phyloP scores from a whole-genome alignment of 2,888 invertebrate species.

The Hydraecia micacea region DNA sequence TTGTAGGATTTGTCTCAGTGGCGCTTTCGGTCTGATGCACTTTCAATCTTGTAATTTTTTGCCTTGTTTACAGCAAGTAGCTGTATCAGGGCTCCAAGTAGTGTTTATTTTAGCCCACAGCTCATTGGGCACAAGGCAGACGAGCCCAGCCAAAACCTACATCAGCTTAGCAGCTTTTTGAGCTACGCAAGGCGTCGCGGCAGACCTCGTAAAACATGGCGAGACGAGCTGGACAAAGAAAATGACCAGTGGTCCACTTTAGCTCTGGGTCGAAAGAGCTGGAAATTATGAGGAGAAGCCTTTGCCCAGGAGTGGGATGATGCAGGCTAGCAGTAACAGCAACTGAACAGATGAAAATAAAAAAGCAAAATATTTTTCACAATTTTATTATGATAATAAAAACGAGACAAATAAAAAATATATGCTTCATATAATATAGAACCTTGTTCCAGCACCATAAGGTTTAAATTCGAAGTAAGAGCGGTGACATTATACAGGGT shows the following conservation, averaged over 20 bases:
- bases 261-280: background rate
- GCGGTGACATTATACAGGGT: constrained; percentile 9
- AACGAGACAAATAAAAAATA: constrained; percentile 54
- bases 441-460: constrained; percentile 61
- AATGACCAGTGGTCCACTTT: too few relatives aligned
- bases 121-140: too few relatives aligned
- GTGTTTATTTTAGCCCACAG: too few relatives aligned
- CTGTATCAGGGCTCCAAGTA: too few relatives aligned
- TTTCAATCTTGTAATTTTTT: background rate
- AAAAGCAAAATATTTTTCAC: constrained; percentile 33
- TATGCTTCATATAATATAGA: constrained; percentile 39
- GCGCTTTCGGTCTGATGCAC: too few relatives aligned
- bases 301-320: background rate
- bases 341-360: background rate
- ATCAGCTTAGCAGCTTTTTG: background rate
- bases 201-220: too few relatives aligned
- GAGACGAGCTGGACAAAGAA: too few relatives aligned
- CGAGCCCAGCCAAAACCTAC: too few relatives aligned
- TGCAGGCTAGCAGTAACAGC: background rate
- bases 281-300: background rate
- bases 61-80: too few relatives aligned
- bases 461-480: constrained; percentile 45
- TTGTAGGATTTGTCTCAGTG: too few relatives aligned
- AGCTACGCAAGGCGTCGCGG: background rate
- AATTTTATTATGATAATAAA: constrained; percentile 63